Conservation (phyloP, 2,888 invertebrate species). For the Entomobrya proxima region DNA sequence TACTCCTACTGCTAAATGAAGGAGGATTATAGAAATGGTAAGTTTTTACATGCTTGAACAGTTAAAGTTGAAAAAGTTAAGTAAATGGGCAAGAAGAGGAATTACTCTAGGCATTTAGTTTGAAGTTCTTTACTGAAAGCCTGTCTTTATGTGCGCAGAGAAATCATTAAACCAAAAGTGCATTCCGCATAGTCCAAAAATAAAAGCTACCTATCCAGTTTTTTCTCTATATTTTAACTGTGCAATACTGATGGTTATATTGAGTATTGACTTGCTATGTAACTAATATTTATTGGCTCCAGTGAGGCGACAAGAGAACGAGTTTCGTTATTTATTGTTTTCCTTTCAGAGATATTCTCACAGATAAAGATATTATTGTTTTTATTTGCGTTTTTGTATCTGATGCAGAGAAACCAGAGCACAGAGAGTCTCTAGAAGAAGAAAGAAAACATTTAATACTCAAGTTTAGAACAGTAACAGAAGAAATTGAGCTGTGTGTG, state of each 20-base stretch:
- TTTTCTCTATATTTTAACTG: neutral
- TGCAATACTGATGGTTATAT: neutral
- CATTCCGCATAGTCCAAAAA: neutral
- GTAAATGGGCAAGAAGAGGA: neutral
- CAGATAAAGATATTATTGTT: slow-evolving; percentile 22
- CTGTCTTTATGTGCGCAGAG: neutral
- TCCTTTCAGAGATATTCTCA: neutral
- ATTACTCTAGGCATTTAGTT: neutral
- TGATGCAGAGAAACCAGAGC: neutral
- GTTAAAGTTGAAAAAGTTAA: too few relatives aligned
- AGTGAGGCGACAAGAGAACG: neutral
- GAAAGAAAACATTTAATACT: neutral
- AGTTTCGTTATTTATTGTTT: neutral
- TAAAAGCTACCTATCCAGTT: neutral
- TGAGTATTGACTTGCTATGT: neutral
- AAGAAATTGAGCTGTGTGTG: neutral
- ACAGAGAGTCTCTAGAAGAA: too few relatives aligned
- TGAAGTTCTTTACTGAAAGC: neutral
- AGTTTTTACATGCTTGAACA: too few relatives aligned
- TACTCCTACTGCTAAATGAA: neutral
- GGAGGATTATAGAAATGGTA: neutral
- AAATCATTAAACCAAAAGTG: neutral
- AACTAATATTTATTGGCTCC: slow-evolving; percentile 5
- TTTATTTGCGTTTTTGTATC: neutral
- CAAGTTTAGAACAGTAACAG: neutral